Base-by-base conservation (phyloP, 2,113 vertebrate genomes). In the Eira barbara region DNA sequence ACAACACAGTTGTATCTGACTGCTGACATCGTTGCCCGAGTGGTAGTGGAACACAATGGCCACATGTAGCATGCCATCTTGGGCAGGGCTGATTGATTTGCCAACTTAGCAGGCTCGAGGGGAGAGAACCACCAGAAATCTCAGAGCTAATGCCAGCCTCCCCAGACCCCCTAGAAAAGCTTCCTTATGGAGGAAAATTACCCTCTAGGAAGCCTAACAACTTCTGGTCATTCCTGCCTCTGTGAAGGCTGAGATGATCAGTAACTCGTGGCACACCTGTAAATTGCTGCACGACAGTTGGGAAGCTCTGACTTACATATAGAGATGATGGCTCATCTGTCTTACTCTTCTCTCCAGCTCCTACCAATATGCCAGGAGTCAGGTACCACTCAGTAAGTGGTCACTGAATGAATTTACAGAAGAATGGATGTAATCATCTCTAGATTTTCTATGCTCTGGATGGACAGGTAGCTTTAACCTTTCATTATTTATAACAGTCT, bases 191-290 rank as follows among this genome's bases (percentile, higher is more conserved):
- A 61, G 13, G 10, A 89, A 67, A 27, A 20, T n/a, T 45, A 91
- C 59, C 7, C 0, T 1, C 1, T 21, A 73, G 27, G n/a, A 82
- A 96, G 31, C 11, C 7, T 67, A 3, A 4, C 17, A 71, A 39
- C 34, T 7, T 59, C 42, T 65, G 29, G 52, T n/a, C n/a, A 12
- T 88, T 29, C 13, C 36, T 80, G 4, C 29, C 34, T 76, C 39
- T 52, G 9, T 25, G 39, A 93, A 87, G 20, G 52, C 36, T 36
- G 27, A 81, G 6, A 9, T 21, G 6, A 14, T 31, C n/a, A 23
- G 0, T 3, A 2, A 6, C 3, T 78, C 8, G 9, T 3, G 6
- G 63, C 2, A 27, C 1, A 29, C 25, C 23, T 89, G 10, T 69
- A 27, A 67, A 2, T 45, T 49, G 49, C 18, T 67, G 42, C 42